phyloP scores from a whole-genome alignment of 2,797 vertebrate species.

The Parauchenoglanis punctatus region DNA sequence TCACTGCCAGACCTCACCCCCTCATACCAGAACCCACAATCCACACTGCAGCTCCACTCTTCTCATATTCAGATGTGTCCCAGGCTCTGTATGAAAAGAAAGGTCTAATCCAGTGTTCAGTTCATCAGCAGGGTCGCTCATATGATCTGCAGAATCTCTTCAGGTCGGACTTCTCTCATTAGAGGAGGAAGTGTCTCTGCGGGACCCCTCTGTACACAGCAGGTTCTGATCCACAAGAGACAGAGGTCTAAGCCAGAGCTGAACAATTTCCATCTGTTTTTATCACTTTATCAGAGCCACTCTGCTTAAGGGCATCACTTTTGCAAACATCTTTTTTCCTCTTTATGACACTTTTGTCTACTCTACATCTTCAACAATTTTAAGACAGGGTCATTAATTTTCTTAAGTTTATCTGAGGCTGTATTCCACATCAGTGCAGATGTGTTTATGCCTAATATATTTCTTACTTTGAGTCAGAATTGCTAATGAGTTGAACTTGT shows the following conservation, averaged over 20 bases:
- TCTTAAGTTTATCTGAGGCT: background rate
- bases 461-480: conserved; percentile 37
- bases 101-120: conserved; percentile 50
- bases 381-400: background rate
- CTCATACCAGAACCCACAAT: conserved; percentile 56
- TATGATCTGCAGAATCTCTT: conserved; percentile 65
- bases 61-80: conserved; percentile 20
- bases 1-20: conserved; percentile 18
- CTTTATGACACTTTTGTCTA: conserved; percentile 61
- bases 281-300: conserved; percentile 76
- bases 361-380: conserved; percentile 25
- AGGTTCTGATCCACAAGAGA: conserved; percentile 66
- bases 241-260: conserved; percentile 40
- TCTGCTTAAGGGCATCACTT: conserved; percentile 61
- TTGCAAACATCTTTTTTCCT: conserved; percentile 65
- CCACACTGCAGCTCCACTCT: conserved; percentile 48
- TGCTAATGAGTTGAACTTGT: background rate
- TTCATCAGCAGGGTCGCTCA: conserved; percentile 66
- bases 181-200: conserved; percentile 63
- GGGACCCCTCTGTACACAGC: conserved; percentile 72
- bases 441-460: background rate
- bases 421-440: conserved; percentile 25
- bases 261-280: conserved; percentile 63
- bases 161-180: conserved; percentile 74
- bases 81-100: conserved; percentile 14